Evolutionary conservation across 2,797 vertebrate species (phyloP).

Genomic region (Gadopsis marmoratus): DNA sequence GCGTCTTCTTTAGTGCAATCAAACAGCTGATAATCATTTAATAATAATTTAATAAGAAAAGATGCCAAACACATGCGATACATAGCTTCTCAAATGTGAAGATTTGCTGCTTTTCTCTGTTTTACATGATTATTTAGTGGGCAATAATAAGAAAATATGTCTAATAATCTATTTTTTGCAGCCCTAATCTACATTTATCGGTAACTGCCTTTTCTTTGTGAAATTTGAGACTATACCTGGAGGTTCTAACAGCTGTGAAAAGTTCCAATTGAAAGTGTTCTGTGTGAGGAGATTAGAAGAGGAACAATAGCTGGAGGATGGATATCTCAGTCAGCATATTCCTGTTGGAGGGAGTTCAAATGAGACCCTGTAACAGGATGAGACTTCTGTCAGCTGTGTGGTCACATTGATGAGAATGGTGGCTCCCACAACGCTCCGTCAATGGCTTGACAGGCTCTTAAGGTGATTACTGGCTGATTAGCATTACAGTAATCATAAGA

Average conservation of each 20-base stretch:
- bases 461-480: constrained; percentile 77
- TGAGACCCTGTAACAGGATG: constrained; percentile 57
- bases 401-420: constrained; percentile 72
- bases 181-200: constrained; percentile 22
- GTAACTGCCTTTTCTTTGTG: constrained; percentile 44
- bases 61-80: neutral
- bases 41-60: constrained; percentile 3
- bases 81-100: neutral
- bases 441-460: constrained; percentile 68
- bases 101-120: neutral
- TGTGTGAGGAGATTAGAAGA: constrained; percentile 53
- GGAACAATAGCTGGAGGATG: constrained; percentile 57
- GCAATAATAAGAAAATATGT: constrained; percentile 5
- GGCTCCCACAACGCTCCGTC: constrained; percentile 58
- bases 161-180: constrained; percentile 8
- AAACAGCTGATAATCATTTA: neutral
- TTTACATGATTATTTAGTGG: neutral
- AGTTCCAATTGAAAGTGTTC: constrained; percentile 62
- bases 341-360: constrained; percentile 57
- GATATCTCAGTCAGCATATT: constrained; percentile 70
- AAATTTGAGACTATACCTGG: constrained; percentile 40
- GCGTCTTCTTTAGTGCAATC: neutral
- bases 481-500: constrained; percentile 70
- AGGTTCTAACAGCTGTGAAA: constrained; percentile 51
- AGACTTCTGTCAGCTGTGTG: constrained; percentile 68